Evolutionary conservation across 1,140 invertebrate species (phyloP).

Genomic region (Kradibia gibbosae): DNA sequence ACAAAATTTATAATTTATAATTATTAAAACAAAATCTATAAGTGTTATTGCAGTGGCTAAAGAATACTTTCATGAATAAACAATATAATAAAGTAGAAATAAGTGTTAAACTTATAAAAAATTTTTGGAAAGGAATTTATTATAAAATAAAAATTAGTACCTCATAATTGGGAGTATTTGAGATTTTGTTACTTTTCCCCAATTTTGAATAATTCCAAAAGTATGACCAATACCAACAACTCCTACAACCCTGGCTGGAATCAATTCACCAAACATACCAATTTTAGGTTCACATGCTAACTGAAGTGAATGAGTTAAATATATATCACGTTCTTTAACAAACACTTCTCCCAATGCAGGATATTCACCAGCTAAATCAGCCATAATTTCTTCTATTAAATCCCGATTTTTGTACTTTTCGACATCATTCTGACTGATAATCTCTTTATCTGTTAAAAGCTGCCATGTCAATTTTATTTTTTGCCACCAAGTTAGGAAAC

Average conservation of each 20-base stretch:
- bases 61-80: too few relatives aligned
- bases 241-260: constrained; percentile 84
- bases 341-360: constrained; percentile 93
- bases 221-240: constrained; percentile 96
- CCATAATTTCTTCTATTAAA: constrained; percentile 90
- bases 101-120: too few relatives aligned
- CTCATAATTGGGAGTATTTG: constrained; percentile 78
- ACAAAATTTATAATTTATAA: too few relatives aligned
- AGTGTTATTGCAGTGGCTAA: too few relatives aligned
- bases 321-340: constrained; percentile 93
- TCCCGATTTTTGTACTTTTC: constrained; percentile 94
- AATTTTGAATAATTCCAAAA: constrained; percentile 87
- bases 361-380: constrained; percentile 93
- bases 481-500: constrained; percentile 89
- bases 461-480: constrained; percentile 89
- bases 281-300: constrained; percentile 74
- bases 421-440: constrained; percentile 92
- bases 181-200: constrained; percentile 81
- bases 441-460: constrained; percentile 83
- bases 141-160: constrained; percentile 55
- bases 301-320: constrained; percentile 90
- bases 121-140: too few relatives aligned
- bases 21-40: too few relatives aligned
- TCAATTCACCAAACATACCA: constrained; percentile 59
- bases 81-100: too few relatives aligned